phyloP scores from a whole-genome alignment of 2,888 invertebrate species.

The Ligdia adustata region DNA sequence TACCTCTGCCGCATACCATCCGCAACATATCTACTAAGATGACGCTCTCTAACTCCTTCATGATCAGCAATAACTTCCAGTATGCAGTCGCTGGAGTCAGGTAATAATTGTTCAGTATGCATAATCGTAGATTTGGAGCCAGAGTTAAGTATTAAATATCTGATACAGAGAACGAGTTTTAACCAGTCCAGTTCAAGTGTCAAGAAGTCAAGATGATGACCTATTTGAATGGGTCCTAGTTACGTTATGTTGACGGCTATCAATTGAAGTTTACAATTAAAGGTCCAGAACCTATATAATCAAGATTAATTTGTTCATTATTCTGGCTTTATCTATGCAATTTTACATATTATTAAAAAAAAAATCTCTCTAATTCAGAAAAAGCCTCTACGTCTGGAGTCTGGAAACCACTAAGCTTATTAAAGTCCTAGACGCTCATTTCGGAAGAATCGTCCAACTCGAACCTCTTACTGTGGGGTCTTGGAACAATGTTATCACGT shows the following conservation, averaged over 20 bases:
- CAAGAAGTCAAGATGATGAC: too few relatives aligned
- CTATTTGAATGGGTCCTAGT: too few relatives aligned
- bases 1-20: slow-evolving; percentile 92
- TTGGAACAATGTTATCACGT: slow-evolving; percentile 98
- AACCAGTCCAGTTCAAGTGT: too few relatives aligned
- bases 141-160: too few relatives aligned
- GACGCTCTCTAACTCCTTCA: slow-evolving; percentile 95
- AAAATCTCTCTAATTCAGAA: slow-evolving; percentile 68
- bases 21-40: slow-evolving; percentile 97
- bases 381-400: slow-evolving; percentile 97
- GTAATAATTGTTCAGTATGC: too few relatives aligned
- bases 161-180: too few relatives aligned
- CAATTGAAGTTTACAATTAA: too few relatives aligned
- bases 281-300: too few relatives aligned
- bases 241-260: too few relatives aligned
- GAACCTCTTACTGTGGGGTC: slow-evolving; percentile 93
- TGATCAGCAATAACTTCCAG: slow-evolving; percentile 94
- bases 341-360: not conserved
- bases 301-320: too few relatives aligned
- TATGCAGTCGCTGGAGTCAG: slow-evolving; percentile 98
- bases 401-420: slow-evolving; percentile 91
- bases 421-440: slow-evolving; percentile 97
- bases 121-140: too few relatives aligned
- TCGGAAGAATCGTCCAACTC: slow-evolving; percentile 96
- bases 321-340: too few relatives aligned